Evolutionary conservation across 2,113 vertebrate genomes (phyloP), one percentile per base, ranked within the genome.

Genomic region (Cacatua alba): DNA sequence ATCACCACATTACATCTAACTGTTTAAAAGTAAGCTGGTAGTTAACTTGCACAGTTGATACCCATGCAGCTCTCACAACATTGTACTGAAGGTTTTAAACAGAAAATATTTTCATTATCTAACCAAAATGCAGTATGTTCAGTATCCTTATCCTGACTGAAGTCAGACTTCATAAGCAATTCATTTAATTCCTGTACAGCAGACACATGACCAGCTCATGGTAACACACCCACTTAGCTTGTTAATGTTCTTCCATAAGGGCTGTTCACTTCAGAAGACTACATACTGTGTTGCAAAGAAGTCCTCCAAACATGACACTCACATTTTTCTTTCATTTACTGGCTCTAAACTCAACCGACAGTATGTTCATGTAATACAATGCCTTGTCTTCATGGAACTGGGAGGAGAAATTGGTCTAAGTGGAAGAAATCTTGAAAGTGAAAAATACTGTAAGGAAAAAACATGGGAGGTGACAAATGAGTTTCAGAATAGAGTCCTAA

Each of bases 301-400:
- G 15, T 39, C 51, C 51, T 67, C 48, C 23, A 64, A 87, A 75
- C 17, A 11, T 1, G 20, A 39, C 55, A 37, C 25, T 46, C 1
- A 39, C 19, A 13, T 46, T 78, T 87, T 59, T 16, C 44, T 71
- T 87, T 52, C 5, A 5, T 67, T 86, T 28, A 48, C 51, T 51
- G 39, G 19, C 65, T 84, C 51, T 71, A 7, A 81, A 67, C 20
- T 41, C 41, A 31, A 80, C n/a, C 6, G 31, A 9, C 4, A n/a
- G 6, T 4, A 20, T 0, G 0, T n/a, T 49, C 11, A 10, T 4
- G 3, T 44, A 65, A 57, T 7, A 67, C 26, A 37, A 2, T 25
- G 25, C 17, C 25, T 53, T 1, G 0, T 51, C 31, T 63, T 63
- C 49, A 44, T 63, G 59, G 13, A 77, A 57, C 6, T 25, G 23